Percentiles rank a stretch among this genome's conserved stretches.
phyloP scores from a whole-genome alignment of 2,888 invertebrate genomes.

The Drosophila algonquin region DNA sequence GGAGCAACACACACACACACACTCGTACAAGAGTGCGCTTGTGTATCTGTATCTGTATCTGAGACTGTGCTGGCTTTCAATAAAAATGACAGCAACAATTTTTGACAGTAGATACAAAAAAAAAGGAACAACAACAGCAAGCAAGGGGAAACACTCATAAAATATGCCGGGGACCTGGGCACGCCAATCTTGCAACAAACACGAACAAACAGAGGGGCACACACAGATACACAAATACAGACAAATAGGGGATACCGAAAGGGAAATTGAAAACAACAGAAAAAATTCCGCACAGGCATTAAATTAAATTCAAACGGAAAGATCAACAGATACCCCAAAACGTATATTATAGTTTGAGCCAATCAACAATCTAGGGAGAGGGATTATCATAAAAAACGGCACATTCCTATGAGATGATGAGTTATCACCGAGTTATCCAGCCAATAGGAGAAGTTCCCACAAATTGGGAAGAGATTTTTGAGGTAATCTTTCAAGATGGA shows the following conservation, averaged over 20 bases:
- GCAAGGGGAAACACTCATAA: slow-evolving; percentile 43
- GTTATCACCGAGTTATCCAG: too few species aligned
- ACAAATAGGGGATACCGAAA: slow-evolving; percentile 50
- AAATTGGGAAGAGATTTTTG: background rate
- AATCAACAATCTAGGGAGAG: slow-evolving; percentile 7
- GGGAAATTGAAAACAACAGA: slow-evolving; percentile 49
- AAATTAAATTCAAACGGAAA: slow-evolving; percentile 52
- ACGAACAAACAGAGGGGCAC: slow-evolving; percentile 8
- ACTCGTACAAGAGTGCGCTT: slow-evolving; percentile 51
- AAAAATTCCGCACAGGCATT: slow-evolving; percentile 47
- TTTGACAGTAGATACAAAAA: slow-evolving; percentile 61
- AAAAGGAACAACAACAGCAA: slow-evolving; percentile 2
- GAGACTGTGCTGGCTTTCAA: slow-evolving; percentile 50
- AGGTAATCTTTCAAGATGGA: too few species aligned
- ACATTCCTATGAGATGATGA: background rate
- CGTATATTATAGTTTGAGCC: too few species aligned
- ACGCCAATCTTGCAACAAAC: slow-evolving; percentile 50
- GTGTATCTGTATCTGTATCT: slow-evolving; percentile 20
- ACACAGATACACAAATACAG: slow-evolving; percentile 53
- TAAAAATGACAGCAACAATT: slow-evolving; percentile 70
- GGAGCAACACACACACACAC: slow-evolving; percentile 43
- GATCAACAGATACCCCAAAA: slow-evolving; percentile 43
- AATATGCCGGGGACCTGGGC: slow-evolving; percentile 58
- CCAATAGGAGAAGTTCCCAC: background rate
- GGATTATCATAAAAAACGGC: slow-evolving; percentile 6